Conservation (phyloP, 2,888 invertebrate species). For the Epistrophella euchroma region DNA sequence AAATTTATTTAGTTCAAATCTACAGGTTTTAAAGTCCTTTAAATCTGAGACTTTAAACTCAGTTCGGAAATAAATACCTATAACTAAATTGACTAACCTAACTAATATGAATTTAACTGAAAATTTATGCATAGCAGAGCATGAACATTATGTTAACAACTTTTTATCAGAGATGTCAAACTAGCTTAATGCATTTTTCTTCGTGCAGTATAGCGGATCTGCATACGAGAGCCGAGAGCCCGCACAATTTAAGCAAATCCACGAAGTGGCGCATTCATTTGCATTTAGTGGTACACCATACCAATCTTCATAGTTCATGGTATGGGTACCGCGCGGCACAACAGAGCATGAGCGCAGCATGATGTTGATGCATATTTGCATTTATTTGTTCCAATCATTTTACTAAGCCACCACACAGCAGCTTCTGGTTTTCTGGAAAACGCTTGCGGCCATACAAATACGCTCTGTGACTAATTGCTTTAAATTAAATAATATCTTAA, state of each 20-base stretch:
- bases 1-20: no score
- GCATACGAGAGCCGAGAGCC: not conserved
- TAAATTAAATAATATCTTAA: constrained; percentile 62
- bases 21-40: no score
- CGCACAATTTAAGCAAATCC: constrained; percentile 12
- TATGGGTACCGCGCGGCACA: not conserved
- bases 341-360: not conserved
- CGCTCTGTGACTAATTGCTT: constrained; percentile 70
- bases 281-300: constrained; percentile 27
- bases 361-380: constrained; percentile 21
- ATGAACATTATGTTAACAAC: constrained; percentile 14
- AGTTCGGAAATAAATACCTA: no score
- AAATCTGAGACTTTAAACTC: no score
- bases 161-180: constrained; percentile 20
- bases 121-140: not conserved
- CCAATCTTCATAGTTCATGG: no score
- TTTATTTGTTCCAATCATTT: constrained; percentile 36
- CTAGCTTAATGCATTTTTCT: constrained; percentile 9
- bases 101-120: not conserved
- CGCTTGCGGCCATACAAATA: constrained; percentile 51
- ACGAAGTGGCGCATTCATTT: constrained; percentile 41
- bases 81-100: not conserved
- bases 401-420: constrained; percentile 1
- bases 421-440: constrained; percentile 35
- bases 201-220: not conserved